These are phyloP conservation scores for Neoaliturus tenellus DNA, from an alignment of 2,888 invertebrate species.

Conservation along the genomic window DNA sequence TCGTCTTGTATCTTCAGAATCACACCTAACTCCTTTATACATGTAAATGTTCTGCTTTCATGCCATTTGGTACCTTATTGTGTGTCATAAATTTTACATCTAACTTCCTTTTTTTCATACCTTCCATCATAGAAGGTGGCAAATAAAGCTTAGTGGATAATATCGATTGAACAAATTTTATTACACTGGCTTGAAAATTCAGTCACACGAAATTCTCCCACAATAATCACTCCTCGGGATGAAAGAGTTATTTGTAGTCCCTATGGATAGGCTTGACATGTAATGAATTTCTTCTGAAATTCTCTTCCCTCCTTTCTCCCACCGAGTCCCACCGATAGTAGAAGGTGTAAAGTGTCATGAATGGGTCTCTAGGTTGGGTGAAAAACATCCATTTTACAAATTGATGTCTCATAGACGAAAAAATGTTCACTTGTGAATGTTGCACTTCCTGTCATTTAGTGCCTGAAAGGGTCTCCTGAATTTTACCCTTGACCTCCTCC, in stretches of 20 bases:
- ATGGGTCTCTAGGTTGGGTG: neutral
- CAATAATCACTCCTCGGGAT: neutral
- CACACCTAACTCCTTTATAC: neutral
- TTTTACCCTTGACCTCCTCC: neutral
- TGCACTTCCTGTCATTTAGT: no score
- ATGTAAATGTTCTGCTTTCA: no score
- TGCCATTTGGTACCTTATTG: no score
- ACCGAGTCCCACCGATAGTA: no score
- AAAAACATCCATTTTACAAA: neutral
- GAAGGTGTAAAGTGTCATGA: slow-evolving; percentile 5
- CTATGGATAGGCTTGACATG: no score
- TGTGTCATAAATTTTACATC: no score
- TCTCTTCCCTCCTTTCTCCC: neutral
- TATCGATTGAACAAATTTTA: slow-evolving; percentile 11
- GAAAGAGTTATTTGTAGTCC: no score
- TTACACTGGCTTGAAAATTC: neutral
- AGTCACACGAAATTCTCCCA: neutral
- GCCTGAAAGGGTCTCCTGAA: neutral
- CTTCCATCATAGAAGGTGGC: neutral
- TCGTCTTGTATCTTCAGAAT: slow-evolving; percentile 1
- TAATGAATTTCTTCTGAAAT: neutral
- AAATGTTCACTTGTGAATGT: no score
- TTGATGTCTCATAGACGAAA: slow-evolving; percentile 4
- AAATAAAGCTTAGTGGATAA: neutral
- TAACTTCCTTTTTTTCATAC: no score